Evolutionary conservation across 2,888 invertebrate genomes (phyloP).

Genomic region (Acanthoscelides obtectus): DNA sequence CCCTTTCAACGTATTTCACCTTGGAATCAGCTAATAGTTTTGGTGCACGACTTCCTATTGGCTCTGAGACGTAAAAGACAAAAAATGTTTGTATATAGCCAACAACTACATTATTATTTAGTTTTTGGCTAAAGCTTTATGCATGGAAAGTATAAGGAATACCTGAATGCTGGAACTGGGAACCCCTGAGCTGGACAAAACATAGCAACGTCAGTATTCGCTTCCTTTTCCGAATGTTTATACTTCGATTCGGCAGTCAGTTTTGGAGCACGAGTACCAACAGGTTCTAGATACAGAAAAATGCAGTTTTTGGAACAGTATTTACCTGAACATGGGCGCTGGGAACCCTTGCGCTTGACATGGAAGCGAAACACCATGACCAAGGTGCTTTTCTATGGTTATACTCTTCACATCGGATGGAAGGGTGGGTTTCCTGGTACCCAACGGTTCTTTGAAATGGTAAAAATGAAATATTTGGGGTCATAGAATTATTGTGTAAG

Average conservation of each 20-base stretch:
- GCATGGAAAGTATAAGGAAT: neutral
- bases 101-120: neutral
- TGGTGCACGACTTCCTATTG: slow-evolving; percentile 58
- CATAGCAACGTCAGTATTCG: slow-evolving; percentile 25
- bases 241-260: slow-evolving; percentile 27
- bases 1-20: slow-evolving; percentile 35
- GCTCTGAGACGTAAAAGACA: neutral
- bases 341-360: slow-evolving; percentile 58
- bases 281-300: slow-evolving; percentile 40
- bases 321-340: slow-evolving; percentile 54
- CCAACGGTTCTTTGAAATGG: slow-evolving; percentile 35
- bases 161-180: slow-evolving; percentile 54
- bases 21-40: slow-evolving; percentile 36
- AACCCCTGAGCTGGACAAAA: slow-evolving; percentile 58
- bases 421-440: slow-evolving; percentile 38
- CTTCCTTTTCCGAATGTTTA: slow-evolving; percentile 16
- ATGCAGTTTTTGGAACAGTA: neutral
- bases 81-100: neutral
- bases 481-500: slow-evolving; percentile 43
- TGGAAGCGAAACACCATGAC: slow-evolving; percentile 41
- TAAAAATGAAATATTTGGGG: neutral
- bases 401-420: slow-evolving; percentile 35
- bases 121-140: too few species aligned
- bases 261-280: slow-evolving; percentile 46
- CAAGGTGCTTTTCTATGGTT: slow-evolving; percentile 34